Percentiles rank a stretch among this genome's conserved stretches.
Conservation (phyloP, 2,888 invertebrate species). For the Pachliopta kotzebuea region DNA sequence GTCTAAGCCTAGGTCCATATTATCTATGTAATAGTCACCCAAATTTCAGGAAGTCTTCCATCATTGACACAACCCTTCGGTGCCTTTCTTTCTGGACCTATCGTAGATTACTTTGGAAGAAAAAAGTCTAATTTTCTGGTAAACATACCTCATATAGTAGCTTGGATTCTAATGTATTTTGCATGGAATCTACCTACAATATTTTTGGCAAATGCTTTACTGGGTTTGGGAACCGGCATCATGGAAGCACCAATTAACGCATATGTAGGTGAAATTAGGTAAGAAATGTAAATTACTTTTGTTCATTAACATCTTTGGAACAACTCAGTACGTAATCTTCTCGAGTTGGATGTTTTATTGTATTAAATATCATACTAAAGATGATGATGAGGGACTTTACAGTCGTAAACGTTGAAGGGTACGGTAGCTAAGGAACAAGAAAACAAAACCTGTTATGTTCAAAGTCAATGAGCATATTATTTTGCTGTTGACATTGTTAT, state of each 20-base stretch:
- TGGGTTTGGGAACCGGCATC: constrained; percentile 79
- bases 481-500: too few species aligned
- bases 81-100: constrained; percentile 75
- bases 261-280: constrained; percentile 81
- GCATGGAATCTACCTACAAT: constrained; percentile 66
- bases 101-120: constrained; percentile 79
- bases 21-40: too few species aligned
- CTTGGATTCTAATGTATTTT: constrained; percentile 78
- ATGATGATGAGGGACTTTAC: too few species aligned
- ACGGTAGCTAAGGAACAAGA: too few species aligned
- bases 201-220: constrained; percentile 70
- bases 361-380: too few species aligned
- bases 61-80: constrained; percentile 80
- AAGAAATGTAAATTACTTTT: neutral
- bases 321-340: too few species aligned
- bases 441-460: too few species aligned
- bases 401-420: too few species aligned
- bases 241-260: constrained; percentile 82
- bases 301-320: too few species aligned
- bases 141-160: constrained; percentile 76
- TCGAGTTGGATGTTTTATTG: too few species aligned
- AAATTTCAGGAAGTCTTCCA: constrained; percentile 69
- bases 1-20: too few species aligned
- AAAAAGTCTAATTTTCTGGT: constrained; percentile 76
- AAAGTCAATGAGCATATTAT: too few species aligned